Percentiles rank a stretch among this genome's conserved stretches.
These are phyloP conservation scores for Synergus japonicus DNA, from an alignment of 2,888 invertebrate genomes.

Conservation along the genomic window DNA sequence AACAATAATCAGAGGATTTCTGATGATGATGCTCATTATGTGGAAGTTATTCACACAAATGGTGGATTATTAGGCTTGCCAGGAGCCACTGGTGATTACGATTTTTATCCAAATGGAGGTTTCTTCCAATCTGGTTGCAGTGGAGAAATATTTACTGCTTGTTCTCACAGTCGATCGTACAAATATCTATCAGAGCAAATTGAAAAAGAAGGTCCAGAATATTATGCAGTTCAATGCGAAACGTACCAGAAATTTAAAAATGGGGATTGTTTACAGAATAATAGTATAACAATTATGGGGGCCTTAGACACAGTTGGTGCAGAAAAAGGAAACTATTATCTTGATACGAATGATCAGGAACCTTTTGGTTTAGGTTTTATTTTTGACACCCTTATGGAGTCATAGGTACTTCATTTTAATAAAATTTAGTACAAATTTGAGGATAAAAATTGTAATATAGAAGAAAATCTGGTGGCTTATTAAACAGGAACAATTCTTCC, in stretches of 20 bases:
- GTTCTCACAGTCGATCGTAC: constrained; percentile 2
- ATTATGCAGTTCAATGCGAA: not conserved
- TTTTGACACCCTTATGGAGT: not conserved
- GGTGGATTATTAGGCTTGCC: constrained; percentile 70
- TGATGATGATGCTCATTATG: constrained; percentile 70
- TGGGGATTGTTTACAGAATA: not conserved
- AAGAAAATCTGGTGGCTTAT: not conserved
- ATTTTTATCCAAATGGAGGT: constrained; percentile 60
- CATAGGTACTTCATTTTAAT: not conserved
- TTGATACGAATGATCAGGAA: not conserved
- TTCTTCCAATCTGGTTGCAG: not conserved
- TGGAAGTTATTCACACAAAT: constrained; percentile 75
- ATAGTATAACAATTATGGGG: constrained; percentile 9
- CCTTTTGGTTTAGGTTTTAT: constrained; percentile 2
- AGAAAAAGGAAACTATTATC: constrained; percentile 4
- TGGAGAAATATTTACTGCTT: not conserved
- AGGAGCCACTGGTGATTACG: constrained; percentile 68
- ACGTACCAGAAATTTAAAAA: not conserved
- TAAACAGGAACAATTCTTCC: too few relatives aligned
- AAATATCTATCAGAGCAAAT: constrained; percentile 19
- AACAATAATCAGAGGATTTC: constrained; percentile 65
- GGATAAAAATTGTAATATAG: not conserved
- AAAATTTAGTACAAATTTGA: not conserved
- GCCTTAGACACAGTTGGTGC: not conserved
- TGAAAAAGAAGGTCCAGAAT: not conserved